These are phyloP conservation scores for Hermetia illucens DNA, from an alignment of 1,140 invertebrate genomes.

Conservation along the genomic window DNA sequence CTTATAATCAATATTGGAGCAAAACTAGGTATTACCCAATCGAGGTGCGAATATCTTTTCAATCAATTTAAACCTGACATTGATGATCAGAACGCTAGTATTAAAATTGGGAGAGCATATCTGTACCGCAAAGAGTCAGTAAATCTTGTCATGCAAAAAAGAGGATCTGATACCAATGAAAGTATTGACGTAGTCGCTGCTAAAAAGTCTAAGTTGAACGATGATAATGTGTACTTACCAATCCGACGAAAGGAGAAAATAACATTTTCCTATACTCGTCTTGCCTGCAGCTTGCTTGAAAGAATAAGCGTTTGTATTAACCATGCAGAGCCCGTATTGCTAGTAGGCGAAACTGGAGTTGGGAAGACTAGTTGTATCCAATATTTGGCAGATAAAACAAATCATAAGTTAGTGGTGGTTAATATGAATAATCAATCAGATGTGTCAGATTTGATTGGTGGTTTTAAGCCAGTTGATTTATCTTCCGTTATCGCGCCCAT, in stretches of 20 bases:
- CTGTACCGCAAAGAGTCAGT: slow-evolving; percentile 24
- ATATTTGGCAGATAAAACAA: slow-evolving; percentile 71
- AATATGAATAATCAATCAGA: slow-evolving; percentile 99
- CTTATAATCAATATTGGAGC: slow-evolving; percentile 60
- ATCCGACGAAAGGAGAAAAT: slow-evolving; percentile 29
- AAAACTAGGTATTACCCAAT: slow-evolving; percentile 69
- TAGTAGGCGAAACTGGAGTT: slow-evolving; percentile 97
- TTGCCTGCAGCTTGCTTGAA: slow-evolving; percentile 71
- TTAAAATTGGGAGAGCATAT: slow-evolving; percentile 41
- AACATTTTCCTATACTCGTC: slow-evolving; percentile 68
- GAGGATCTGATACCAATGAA: not conserved
- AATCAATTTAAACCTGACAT: slow-evolving; percentile 66
- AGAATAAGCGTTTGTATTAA: slow-evolving; percentile 66
- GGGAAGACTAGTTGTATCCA: slow-evolving; percentile 97
- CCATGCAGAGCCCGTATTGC: slow-evolving; percentile 77
- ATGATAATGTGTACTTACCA: not conserved
- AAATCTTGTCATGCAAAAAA: slow-evolving; percentile 4
- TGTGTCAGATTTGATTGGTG: slow-evolving; percentile 87
- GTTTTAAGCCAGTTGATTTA: slow-evolving; percentile 91
- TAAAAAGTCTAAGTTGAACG: not conserved
- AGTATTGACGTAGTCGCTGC: not conserved
- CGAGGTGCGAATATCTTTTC: slow-evolving; percentile 69
- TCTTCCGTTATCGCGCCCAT: slow-evolving; percentile 71
- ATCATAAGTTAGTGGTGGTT: slow-evolving; percentile 81
- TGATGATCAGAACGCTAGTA: slow-evolving; percentile 21